Base-by-base conservation (phyloP, 2,113 vertebrate species). In the Rana temporaria region DNA sequence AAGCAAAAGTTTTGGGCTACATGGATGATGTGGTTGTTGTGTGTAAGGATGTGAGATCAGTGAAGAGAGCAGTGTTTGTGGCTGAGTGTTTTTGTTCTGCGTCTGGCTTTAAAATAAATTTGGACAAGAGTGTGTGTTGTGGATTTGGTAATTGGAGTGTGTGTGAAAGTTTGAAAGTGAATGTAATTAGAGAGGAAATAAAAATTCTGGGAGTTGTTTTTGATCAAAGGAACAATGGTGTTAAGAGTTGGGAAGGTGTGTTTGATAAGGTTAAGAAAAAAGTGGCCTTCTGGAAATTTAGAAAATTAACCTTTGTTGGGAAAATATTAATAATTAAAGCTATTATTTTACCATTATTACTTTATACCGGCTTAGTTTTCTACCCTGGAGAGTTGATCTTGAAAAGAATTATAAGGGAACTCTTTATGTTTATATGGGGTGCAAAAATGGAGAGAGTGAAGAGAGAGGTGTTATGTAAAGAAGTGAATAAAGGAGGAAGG, bases 381-480 rank as follows among this genome's bases (percentile, higher is more conserved):
- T 53, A 30, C 2, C 26, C 69, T 0, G 4, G 0, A 0, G n/a
- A 56, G 15, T 8, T 7, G 0, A 0, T 15, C 18, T 0, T 55
- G 0, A 56, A 5, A 7, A 26, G 20, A 17, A 6, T 55, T 0
- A 56, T 14, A 12, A 48, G 42, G 3, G 12, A 48, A 48, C 1
- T 48, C 0, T 48, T 12, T 14, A 14, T 48, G 6, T 48, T 48
- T 14, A 1, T 48, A 1, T 48, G 42, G 42, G 12, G 12, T 1
- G 8, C 42, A 1, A 48, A 48, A 48, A 14, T 14, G 9, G 42
- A 48, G 12, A 8, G 12, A 14, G 2, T 48, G 9, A 48, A 12
- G 42, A 48, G 42, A 8, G 12, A 12, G 1, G 3, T 48, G 9
- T 12, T 48, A 11, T 14, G 3, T 2, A 48, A 12, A 12, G 6